Evolutionary conservation across 2,888 invertebrate genomes (phyloP).

Genomic region (Rhagonycha fulva): DNA sequence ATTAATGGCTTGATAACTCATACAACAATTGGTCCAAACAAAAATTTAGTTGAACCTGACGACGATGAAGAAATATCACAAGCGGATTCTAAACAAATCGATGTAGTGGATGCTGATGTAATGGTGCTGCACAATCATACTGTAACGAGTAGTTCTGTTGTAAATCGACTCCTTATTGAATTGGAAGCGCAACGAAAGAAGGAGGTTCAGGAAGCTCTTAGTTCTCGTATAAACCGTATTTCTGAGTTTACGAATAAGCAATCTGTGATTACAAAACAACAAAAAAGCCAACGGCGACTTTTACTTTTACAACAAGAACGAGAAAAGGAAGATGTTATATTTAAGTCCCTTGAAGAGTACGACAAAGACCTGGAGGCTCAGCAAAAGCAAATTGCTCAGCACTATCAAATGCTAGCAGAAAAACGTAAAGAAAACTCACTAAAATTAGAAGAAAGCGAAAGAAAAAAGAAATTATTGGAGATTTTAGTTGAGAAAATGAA

Average conservation of each 20-base stretch:
- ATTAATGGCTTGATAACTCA: conserved; percentile 59
- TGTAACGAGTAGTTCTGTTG: background rate
- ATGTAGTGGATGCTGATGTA: background rate
- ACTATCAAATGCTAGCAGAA: conserved; percentile 51
- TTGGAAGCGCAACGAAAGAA: conserved; percentile 42
- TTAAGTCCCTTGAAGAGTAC: conserved; percentile 57
- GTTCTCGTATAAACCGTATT: conserved; percentile 48
- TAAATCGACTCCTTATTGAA: conserved; percentile 37
- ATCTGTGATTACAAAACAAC: conserved; percentile 37
- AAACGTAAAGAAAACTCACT: conserved; percentile 58
- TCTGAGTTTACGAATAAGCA: conserved; percentile 46
- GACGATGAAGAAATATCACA: background rate
- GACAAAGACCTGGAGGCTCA: conserved; percentile 60
- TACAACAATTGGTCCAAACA: conserved; percentile 60
- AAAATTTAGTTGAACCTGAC: background rate
- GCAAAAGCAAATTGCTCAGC: conserved; percentile 59
- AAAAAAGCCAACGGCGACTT: conserved; percentile 49
- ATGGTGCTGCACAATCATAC: background rate
- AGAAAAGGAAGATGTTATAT: conserved; percentile 56
- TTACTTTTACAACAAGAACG: conserved; percentile 52
- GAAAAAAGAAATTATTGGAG: conserved; percentile 38
- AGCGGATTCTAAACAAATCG: background rate
- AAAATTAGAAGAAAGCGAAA: conserved; percentile 58
- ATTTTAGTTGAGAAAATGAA: conserved; percentile 59
- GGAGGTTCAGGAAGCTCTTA: conserved; percentile 48